phyloP scores from a whole-genome alignment of 1,140 invertebrate species.

The Magallana gigas region DNA sequence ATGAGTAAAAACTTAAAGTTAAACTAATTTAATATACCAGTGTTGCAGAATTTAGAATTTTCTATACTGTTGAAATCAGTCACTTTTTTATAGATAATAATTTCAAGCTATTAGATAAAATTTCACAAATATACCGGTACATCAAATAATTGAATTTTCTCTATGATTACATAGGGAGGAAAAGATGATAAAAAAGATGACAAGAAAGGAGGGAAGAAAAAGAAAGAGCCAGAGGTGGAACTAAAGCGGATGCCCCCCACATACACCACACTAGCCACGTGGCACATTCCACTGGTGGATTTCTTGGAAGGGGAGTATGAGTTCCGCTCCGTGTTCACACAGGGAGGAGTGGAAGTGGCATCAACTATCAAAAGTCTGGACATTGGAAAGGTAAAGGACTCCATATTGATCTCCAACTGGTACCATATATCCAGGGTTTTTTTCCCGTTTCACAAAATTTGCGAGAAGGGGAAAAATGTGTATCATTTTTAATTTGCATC shows the following conservation, averaged over 20 bases:
- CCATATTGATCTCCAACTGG: no score
- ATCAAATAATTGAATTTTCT: neutral
- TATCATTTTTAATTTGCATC: no score
- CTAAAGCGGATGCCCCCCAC: conserved; percentile 70
- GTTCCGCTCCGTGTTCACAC: conserved; percentile 62
- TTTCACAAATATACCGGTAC: no score
- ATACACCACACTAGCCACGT: conserved; percentile 71
- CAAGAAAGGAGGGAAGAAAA: conserved; percentile 69
- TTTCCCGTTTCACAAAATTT: no score
- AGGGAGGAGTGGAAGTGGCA: conserved; percentile 62
- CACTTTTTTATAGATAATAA: no score
- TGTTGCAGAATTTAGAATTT: no score
- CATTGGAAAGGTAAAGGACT: conserved; percentile 10
- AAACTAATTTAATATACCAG: no score
- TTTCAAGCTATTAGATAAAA: no score
- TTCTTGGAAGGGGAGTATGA: conserved; percentile 75
- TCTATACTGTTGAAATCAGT: no score
- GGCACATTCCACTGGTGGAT: conserved; percentile 72
- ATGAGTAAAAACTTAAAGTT: no score
- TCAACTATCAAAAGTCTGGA: conserved; percentile 62
- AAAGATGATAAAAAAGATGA: conserved; percentile 56
- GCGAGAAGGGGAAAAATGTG: no score
- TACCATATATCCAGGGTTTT: no score
- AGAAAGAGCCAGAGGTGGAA: conserved; percentile 70
- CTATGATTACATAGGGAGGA: neutral